phyloP scores from a whole-genome alignment of 2,888 invertebrate genomes.

The Drosophila cognata region DNA sequence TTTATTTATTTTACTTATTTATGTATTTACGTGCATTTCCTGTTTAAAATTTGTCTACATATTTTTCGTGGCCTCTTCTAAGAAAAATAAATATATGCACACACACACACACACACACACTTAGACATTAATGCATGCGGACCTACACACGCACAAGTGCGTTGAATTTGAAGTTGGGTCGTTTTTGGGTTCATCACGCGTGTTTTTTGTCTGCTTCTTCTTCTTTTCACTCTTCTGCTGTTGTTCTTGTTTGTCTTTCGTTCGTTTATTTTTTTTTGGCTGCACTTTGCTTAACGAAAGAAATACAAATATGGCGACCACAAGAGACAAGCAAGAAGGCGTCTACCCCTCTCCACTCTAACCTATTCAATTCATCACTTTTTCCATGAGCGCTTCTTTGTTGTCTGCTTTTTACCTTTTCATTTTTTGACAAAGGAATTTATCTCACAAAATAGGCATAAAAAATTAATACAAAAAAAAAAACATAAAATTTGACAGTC shows the following conservation, averaged over 20 bases:
- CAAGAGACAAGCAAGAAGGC: constrained; percentile 13
- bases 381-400: constrained; percentile 47
- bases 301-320: constrained; percentile 52
- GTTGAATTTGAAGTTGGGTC: constrained; percentile 32
- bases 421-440: constrained; percentile 21
- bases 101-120: not conserved
- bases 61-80: not conserved
- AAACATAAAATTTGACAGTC: constrained; percentile 10
- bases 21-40: not conserved
- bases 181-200: constrained; percentile 47
- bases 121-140: not conserved
- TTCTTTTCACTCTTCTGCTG: constrained; percentile 10
- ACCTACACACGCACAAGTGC: not conserved
- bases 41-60: not conserved
- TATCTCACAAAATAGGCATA: constrained; percentile 2
- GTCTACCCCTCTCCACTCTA: constrained; percentile 23
- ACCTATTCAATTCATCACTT: constrained; percentile 33
- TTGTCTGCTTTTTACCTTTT: constrained; percentile 24
- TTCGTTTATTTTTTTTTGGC: constrained; percentile 26
- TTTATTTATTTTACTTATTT: not conserved
- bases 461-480: not conserved
- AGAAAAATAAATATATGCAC: not conserved
- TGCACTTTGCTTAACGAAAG: constrained; percentile 44
- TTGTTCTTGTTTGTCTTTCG: constrained; percentile 10
- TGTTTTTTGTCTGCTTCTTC: not conserved